Evolutionary conservation across 2,797 vertebrate genomes (phyloP).

Genomic region (Pagetopsis macropterus): DNA sequence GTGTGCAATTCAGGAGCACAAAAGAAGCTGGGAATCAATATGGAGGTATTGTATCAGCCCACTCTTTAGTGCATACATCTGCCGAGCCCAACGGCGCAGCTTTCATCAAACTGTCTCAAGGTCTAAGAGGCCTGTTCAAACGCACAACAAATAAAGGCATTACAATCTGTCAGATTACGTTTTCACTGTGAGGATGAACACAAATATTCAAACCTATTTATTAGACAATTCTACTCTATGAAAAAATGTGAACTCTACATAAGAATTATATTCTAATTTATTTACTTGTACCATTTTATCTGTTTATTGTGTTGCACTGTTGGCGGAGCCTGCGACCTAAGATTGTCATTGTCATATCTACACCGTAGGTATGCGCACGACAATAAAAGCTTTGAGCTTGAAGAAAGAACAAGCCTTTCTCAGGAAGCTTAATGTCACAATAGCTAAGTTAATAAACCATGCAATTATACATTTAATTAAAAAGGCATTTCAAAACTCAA

Average conservation of each 20-base stretch:
- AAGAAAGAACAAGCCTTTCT: slow-evolving; percentile 1
- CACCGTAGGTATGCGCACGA: too few species aligned
- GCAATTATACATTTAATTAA: background rate
- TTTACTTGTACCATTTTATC: too few species aligned
- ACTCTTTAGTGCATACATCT: slow-evolving; percentile 31
- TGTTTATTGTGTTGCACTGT: too few species aligned
- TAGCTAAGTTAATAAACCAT: background rate
- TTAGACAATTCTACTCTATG: too few species aligned
- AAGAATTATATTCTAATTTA: too few species aligned
- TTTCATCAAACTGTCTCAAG: slow-evolving; percentile 47
- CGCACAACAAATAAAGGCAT: slow-evolving; percentile 29
- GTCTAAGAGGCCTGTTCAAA: slow-evolving; percentile 32
- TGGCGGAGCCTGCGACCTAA: too few species aligned
- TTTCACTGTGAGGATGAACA: slow-evolving; percentile 22
- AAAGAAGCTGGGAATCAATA: slow-evolving; percentile 37
- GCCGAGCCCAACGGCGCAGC: slow-evolving; percentile 14
- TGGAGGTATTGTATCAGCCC: slow-evolving; percentile 34
- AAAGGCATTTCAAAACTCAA: background rate
- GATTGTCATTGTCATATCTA: too few species aligned
- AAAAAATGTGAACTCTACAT: too few species aligned
- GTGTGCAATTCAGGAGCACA: background rate
- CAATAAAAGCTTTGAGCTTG: too few species aligned
- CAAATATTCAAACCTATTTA: background rate
- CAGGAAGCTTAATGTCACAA: background rate
- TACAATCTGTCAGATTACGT: slow-evolving; percentile 13